A percentile compares a stretch with the other conserved stretches of the same genome.
These are phyloP conservation scores for Heliconius aoede DNA, from an alignment of 2,888 invertebrate genomes.

Conservation along the genomic window DNA sequence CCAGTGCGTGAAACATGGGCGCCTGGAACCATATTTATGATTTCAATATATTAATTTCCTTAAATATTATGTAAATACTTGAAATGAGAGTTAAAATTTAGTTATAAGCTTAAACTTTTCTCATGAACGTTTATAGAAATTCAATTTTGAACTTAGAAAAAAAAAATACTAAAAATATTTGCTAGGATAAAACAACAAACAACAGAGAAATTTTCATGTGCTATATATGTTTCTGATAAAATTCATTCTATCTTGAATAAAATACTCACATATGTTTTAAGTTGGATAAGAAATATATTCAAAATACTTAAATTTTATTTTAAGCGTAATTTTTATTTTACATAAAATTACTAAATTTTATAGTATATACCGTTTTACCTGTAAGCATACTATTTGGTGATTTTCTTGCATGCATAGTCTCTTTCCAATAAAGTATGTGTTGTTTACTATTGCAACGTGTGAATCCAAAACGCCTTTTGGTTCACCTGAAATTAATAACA, in stretches of 20 bases:
- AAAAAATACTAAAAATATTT: too few species aligned
- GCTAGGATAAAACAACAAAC: too few species aligned
- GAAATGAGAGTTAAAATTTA: neutral
- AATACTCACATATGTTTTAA: too few species aligned
- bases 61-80: neutral
- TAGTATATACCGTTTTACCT: slow-evolving; percentile 66
- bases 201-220: too few species aligned
- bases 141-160: too few species aligned
- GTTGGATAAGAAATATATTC: too few species aligned
- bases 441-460: slow-evolving; percentile 91
- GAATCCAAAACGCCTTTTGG: slow-evolving; percentile 91
- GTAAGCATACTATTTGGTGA: slow-evolving; percentile 84
- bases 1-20: slow-evolving; percentile 94
- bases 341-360: neutral
- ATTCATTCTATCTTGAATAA: too few species aligned
- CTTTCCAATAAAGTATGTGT: slow-evolving; percentile 86
- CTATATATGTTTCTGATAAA: too few species aligned
- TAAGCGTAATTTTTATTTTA: too few species aligned
- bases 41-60: neutral
- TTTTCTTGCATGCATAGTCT: slow-evolving; percentile 73
- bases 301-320: too few species aligned
- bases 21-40: slow-evolving; percentile 69
- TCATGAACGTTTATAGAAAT: neutral
- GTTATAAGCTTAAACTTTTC: neutral
- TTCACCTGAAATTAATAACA: slow-evolving; percentile 76